Evolutionary conservation across 1,140 invertebrate genomes (phyloP), one percentile per base, ranked within the genome.

Genomic region (Pinna nobilis): DNA sequence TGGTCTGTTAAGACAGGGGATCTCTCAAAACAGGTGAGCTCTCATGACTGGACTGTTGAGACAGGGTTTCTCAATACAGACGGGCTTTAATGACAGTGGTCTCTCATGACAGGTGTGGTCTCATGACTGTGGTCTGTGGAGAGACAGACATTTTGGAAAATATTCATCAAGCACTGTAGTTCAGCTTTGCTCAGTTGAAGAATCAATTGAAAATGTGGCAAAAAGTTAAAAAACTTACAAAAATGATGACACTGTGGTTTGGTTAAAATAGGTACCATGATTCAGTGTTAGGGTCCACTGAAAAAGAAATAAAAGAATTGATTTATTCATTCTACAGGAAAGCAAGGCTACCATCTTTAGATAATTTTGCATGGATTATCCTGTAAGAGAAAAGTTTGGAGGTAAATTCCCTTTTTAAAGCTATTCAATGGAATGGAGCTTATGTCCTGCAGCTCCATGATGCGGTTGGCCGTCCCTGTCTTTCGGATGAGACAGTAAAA

Each of bases 211-310:
- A n/a, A 63, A 7, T 6, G 28, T n/a, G 18, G 7, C 37, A n/a
- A 33, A 55, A 33, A n/a, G 20, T n/a, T 53, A 15, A 1, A 30
- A 44, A 25, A 70, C 74, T 66, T 63, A 76, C 74, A 3, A 37
- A 28, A 50, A 76, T 1, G 30, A 23, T 4, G 74, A 71, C 25
- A 20, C n/a, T 41, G 23, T n/a, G 5, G 68, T 76, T 63, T 67
- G 30, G 33, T 70, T 76, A 25, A 70, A 67, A 35, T 68, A 15
- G 35, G 61, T 20, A 7, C 74, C 74, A 47, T 67, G 49, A 41
- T 70, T 71, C 13, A 76, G 20, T 23, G 68, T 71, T 13, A 76
- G 6, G 13, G n/a, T 57, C 74, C 74, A 76, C 74, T 76, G 63
- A 30, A 63, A 65, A 39, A 30, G 15, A 33, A 15, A 1, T 1